Percentiles rank a stretch among this genome's conserved stretches.
These are phyloP conservation scores for Yasuhikotakia modesta DNA, from an alignment of 2,797 vertebrate species.

Conservation along the genomic window DNA sequence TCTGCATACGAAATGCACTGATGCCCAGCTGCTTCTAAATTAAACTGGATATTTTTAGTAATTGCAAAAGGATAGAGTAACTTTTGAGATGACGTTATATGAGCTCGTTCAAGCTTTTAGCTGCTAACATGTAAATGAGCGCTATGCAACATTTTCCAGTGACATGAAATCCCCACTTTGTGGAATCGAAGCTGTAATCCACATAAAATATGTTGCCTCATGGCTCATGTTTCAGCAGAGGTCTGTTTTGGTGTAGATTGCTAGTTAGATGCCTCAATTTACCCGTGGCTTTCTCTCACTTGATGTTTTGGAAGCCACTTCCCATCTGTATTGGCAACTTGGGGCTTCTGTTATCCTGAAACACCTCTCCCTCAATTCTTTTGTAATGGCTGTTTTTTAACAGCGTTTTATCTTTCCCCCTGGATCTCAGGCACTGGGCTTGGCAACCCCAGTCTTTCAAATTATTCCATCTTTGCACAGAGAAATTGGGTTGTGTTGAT, in stretches of 20 bases:
- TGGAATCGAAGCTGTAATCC: slow-evolving; percentile 62
- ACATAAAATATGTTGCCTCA: slow-evolving; percentile 62
- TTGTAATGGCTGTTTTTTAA: slow-evolving; percentile 62
- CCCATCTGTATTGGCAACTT: slow-evolving; percentile 53
- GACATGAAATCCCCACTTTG: slow-evolving; percentile 40
- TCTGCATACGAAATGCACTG: slow-evolving; percentile 45
- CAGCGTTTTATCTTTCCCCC: slow-evolving; percentile 58
- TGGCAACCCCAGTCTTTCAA: slow-evolving; percentile 72
- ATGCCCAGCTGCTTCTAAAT: slow-evolving; percentile 38
- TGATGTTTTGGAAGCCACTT: slow-evolving; percentile 50
- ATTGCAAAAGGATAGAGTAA: neutral
- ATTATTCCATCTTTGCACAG: slow-evolving; percentile 82
- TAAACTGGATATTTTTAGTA: slow-evolving; percentile 45
- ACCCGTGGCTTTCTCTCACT: slow-evolving; percentile 68
- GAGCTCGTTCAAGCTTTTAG: slow-evolving; percentile 1
- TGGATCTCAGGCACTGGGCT: slow-evolving; percentile 43
- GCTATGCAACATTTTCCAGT: slow-evolving; percentile 18
- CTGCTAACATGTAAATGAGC: slow-evolving; percentile 21
- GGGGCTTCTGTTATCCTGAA: slow-evolving; percentile 47
- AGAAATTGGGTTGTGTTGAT: slow-evolving; percentile 82
- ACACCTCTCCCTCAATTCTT: slow-evolving; percentile 53
- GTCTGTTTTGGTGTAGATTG: slow-evolving; percentile 73
- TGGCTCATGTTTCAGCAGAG: slow-evolving; percentile 67
- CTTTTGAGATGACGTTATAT: neutral
- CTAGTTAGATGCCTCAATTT: slow-evolving; percentile 74